Conservation (phyloP, 23 tunicate species). For the Halocynthia aurantium region DNA sequence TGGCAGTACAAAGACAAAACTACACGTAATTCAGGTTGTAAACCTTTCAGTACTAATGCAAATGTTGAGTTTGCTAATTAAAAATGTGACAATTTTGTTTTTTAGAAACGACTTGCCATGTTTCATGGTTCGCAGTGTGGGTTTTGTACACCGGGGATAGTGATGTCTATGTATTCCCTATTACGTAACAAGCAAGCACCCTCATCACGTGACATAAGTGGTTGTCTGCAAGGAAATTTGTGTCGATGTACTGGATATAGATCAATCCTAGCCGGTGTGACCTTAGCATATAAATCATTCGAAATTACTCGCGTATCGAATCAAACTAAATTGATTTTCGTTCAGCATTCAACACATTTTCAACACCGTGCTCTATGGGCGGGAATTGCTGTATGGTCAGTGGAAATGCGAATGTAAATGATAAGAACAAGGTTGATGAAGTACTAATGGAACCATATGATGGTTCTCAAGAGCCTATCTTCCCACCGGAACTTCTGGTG, state of each 20-base stretch:
- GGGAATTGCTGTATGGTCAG: conserved; percentile 49
- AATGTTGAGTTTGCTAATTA: no score
- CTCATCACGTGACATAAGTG: conserved; percentile 49
- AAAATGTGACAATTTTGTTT: no score
- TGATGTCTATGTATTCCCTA: conserved; percentile 97
- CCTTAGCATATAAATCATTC: no score
- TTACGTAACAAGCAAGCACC: conserved; percentile 81
- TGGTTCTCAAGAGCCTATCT: conserved; percentile 75
- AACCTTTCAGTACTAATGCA: no score
- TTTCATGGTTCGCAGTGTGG: conserved; percentile 97
- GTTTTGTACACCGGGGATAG: conserved; percentile 96
- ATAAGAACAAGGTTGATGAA: no score
- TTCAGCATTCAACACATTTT: conserved; percentile 63
- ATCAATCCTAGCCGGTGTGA: conserved; percentile 77
- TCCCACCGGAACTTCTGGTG: conserved; percentile 84
- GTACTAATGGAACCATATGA: conserved; percentile 41
- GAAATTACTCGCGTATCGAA: no score
- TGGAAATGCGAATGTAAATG: not conserved
- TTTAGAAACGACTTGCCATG: conserved; percentile 73
- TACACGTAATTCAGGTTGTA: conserved; percentile 84
- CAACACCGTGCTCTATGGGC: conserved; percentile 42
- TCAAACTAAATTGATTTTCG: no score
- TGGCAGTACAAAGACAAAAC: conserved; percentile 76
- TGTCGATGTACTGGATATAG: conserved; percentile 97
- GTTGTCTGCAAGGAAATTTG: conserved; percentile 83